A percentile compares a stretch with the other conserved stretches of the same genome.
Evolutionary conservation across 2,797 vertebrate genomes (phyloP).

Genomic region (Hyperoplus immaculatus): DNA sequence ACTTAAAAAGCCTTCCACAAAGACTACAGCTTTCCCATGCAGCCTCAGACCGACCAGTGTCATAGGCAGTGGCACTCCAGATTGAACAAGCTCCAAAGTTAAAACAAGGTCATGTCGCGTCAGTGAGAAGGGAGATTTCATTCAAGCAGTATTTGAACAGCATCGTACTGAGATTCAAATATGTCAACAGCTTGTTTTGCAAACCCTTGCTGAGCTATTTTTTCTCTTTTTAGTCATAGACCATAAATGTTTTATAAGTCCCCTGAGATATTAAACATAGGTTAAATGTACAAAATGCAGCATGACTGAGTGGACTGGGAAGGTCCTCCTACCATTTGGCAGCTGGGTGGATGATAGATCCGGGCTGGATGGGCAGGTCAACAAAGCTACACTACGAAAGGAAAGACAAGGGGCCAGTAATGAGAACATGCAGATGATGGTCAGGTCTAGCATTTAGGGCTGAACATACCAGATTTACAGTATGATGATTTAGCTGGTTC

Average conservation of each 20-base stretch:
- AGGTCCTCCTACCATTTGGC: neutral
- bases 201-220: no score
- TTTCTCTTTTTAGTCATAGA: neutral
- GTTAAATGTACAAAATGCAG: neutral
- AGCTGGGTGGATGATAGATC: neutral
- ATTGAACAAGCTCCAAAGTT: conserved; percentile 17
- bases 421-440: conserved; percentile 11
- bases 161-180: conserved; percentile 1
- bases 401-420: neutral
- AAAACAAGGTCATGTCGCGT: neutral
- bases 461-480: conserved; percentile 1
- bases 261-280: neutral
- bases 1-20: conserved; percentile 52
- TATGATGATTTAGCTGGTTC: neutral
- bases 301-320: neutral
- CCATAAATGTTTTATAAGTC: neutral
- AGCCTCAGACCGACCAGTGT: conserved; percentile 11
- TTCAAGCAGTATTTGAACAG: neutral
- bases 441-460: neutral
- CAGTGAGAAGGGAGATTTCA: conserved; percentile 5
- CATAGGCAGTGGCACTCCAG: conserved; percentile 5
- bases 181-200: neutral
- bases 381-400: conserved; percentile 10
- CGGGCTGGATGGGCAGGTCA: neutral
- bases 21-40: conserved; percentile 34